These are phyloP conservation scores for Bryconaethiops microstoma DNA, from an alignment of 2,797 vertebrate species.

Conservation along the genomic window DNA sequence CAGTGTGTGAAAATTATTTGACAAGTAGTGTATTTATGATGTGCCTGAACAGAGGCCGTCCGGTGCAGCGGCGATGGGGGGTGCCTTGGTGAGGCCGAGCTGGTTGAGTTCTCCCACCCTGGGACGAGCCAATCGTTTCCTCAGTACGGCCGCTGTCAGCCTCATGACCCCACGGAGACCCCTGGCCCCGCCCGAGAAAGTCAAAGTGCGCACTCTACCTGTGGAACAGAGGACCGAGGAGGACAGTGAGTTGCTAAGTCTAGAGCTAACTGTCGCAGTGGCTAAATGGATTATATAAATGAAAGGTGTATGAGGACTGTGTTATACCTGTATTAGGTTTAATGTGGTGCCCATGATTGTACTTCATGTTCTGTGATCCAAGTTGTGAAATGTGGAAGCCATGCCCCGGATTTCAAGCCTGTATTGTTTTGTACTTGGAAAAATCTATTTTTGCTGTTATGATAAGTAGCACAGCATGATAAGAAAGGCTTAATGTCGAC, in stretches of 20 bases:
- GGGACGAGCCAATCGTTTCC: constrained; percentile 93
- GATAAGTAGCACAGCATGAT: constrained; percentile 29
- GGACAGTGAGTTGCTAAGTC: constrained; percentile 87
- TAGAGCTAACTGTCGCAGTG: background rate
- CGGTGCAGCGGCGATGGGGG: constrained; percentile 86
- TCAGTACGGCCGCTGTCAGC: constrained; percentile 94
- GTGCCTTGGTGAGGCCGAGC: constrained; percentile 87
- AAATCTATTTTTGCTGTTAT: constrained; percentile 27
- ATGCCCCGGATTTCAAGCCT: background rate
- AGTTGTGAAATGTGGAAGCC: background rate
- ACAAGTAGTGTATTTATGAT: background rate
- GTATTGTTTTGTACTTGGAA: background rate
- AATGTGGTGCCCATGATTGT: background rate
- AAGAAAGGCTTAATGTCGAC: constrained; percentile 33
- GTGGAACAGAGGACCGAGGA: constrained; percentile 94
- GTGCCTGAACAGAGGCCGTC: constrained; percentile 81
- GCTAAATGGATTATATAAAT: background rate
- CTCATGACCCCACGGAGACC: constrained; percentile 94
- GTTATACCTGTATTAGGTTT: background rate
- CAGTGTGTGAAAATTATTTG: too few species aligned
- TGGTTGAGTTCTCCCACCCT: constrained; percentile 96
- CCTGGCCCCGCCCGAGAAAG: constrained; percentile 86
- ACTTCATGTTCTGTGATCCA: background rate
- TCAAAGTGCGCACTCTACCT: constrained; percentile 89
- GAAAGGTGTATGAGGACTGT: background rate